Base-by-base conservation (phyloP, 2,797 vertebrate genomes). In the Spinus pinus region DNA sequence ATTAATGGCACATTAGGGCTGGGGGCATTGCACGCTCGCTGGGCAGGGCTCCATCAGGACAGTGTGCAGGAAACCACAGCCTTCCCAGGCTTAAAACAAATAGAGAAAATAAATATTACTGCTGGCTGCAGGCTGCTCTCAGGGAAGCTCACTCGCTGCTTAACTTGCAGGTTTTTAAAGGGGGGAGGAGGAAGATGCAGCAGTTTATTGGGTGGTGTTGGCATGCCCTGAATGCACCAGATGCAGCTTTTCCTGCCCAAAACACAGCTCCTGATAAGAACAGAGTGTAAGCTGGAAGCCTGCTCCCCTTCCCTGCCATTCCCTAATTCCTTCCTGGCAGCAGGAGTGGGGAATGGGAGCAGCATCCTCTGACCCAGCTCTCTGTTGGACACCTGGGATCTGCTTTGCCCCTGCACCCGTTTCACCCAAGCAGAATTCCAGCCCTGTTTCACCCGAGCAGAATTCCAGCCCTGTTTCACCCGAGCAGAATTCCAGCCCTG, bases 1-100 rank as follows among this genome's bases (percentile, higher is more conserved):
- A 97, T 98, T 98, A 98, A 98, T 96, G 97, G 98, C 97, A 98
- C 98, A 98, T 97, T 93, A 98, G 98, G 98, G 97, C 98, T 97
- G 89, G 97, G 98, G 97, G 98, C 97, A 97, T 94, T 96, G 97
- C 97, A 98, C 93, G 98, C 98, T 98, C 37, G 93, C 97, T 98
- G 98, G 97, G 93, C 98, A 98, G 98, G 97, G 96, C 97, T 97
- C 97, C 96, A 97, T 98, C 97, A 98, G 98, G 97, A 97, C 97
- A 97, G 92, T 92, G 91, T 82, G 70, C 94, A 97, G 95, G 94
- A 97, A 97, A 88, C 75, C 95, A 94, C 84, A 81, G 96, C 47
- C 96, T 97, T 90, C 95, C 53, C 92, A 94, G 96, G 96, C 97
- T 97, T 83, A 94, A 96, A 97, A 97, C 97, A 97, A 98, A 98